Base-by-base conservation (phyloP, 2,113 vertebrate genomes). In the Phyllopteryx taeniolatus region DNA sequence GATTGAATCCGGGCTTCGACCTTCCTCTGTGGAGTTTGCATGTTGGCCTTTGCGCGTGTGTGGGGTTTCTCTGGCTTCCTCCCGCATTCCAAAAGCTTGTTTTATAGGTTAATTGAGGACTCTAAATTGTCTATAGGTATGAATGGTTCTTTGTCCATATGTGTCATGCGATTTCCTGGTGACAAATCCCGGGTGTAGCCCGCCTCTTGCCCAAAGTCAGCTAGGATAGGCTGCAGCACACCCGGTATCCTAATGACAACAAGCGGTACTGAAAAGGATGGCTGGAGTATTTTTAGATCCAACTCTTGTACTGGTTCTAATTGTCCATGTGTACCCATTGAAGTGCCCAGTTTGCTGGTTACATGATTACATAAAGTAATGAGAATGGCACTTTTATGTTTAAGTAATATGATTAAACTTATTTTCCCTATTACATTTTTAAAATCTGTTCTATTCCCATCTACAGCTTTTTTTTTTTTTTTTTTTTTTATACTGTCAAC, bases 401-500 rank as follows among this genome's bases (percentile, higher is more conserved):
- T 7, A 47, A 15, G 46, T 47, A 47, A 47, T 47, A 47, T 14
- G 35, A 39, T 39, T 6, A 27, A 27, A 39, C 35, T 39, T 47
- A 47, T 13, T 14, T 47, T 13, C 4, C 46, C 15, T 17, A 4
- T 19, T 19, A 51, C 4, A 15, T 54, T 54, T 54, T 20, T 2
- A 19, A 42, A 10, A 63, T 42, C 17, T n/a, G 33, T 63, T 39
- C 33, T 19, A 20, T 19, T 63, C 17, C 60, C 35, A 8, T 62
- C 33, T 19, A 61, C 59, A 61, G 31, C 59, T 81, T 71, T 73
- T 64, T 56, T 8, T 22, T 56, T 56, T 8, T 22, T 56, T n/a
- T n/a, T n/a, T 67, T 72, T 54, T 56, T 8, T 22, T 56, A n/a
- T n/a, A 56, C 17, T 80, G 79, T 75, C 19, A 70, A 65, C 65